Conservation (phyloP, 2,797 vertebrate genomes). For the Bovichtus diacanthus region DNA sequence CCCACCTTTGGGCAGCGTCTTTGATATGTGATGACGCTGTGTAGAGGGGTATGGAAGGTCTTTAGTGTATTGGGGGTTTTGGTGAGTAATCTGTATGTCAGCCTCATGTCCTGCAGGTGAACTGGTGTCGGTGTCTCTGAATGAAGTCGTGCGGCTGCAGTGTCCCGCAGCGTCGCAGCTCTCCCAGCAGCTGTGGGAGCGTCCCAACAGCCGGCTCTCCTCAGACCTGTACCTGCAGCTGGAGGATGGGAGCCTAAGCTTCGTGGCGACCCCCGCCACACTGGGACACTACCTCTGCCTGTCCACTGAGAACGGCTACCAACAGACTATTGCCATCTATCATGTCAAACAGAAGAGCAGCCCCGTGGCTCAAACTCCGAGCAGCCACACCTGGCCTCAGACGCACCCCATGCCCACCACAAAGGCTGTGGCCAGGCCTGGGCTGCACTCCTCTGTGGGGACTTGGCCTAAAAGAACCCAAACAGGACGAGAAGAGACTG, state of each 20-base stretch:
- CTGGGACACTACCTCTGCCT: slow-evolving; percentile 83
- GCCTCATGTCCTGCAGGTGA: slow-evolving; percentile 71
- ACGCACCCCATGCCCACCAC: slow-evolving; percentile 15
- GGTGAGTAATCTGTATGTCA: slow-evolving; percentile 53
- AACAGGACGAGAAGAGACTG: neutral
- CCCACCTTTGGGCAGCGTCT: neutral
- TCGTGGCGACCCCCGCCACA: slow-evolving; percentile 81
- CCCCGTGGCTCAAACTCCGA: slow-evolving; percentile 31
- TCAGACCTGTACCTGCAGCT: slow-evolving; percentile 77
- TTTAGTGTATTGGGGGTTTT: neutral
- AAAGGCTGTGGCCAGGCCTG: neutral
- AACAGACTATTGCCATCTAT: slow-evolving; percentile 77
- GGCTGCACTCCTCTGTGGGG: slow-evolving; percentile 5
- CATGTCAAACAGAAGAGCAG: slow-evolving; percentile 75
- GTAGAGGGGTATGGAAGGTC: neutral
- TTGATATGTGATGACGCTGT: neutral
- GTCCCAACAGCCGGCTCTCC: slow-evolving; percentile 74
- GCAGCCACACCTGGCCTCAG: slow-evolving; percentile 1
- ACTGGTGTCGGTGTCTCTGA: slow-evolving; percentile 76
- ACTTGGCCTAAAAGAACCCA: slow-evolving; percentile 25
- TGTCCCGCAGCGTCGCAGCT: slow-evolving; percentile 73
- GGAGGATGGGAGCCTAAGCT: slow-evolving; percentile 74
- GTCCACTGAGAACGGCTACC: slow-evolving; percentile 80
- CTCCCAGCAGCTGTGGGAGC: slow-evolving; percentile 80
- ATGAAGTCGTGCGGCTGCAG: slow-evolving; percentile 79